phyloP scores from a whole-genome alignment of 2,797 vertebrate genomes.

The Paguma larvata region DNA sequence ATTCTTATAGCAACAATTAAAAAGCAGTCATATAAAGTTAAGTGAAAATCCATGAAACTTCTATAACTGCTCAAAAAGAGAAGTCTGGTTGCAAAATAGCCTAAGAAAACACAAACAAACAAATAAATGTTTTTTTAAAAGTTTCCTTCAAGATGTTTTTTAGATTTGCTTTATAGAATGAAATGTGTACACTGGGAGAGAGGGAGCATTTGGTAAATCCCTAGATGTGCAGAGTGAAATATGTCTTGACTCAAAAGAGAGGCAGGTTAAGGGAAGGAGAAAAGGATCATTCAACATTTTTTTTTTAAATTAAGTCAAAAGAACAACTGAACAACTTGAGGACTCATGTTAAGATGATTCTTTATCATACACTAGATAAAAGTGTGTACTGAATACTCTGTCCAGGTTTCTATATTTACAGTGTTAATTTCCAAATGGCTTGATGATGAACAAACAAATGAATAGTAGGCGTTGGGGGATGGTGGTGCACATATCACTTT shows the following conservation, averaged over 20 bases:
- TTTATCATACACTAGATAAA: background rate
- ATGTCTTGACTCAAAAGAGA: background rate
- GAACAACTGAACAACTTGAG: background rate
- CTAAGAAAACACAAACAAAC: background rate
- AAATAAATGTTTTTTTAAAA: background rate
- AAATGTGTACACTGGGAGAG: background rate
- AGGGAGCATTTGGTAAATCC: background rate
- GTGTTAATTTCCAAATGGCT: background rate
- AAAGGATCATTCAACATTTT: background rate
- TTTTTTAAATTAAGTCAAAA: background rate
- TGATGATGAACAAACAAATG: background rate
- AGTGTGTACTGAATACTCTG: background rate
- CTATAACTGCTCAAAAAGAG: background rate
- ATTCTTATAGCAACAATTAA: background rate
- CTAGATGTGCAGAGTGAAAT: background rate
- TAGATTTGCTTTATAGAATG: background rate
- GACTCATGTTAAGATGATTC: background rate
- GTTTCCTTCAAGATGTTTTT: conserved; percentile 21
- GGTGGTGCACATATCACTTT: background rate
- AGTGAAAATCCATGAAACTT: background rate
- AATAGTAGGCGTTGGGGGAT: background rate
- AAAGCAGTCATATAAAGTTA: background rate
- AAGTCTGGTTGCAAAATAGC: background rate
- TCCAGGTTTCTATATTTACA: background rate
- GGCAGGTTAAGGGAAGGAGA: background rate